phyloP scores from a whole-genome alignment of 2,113 vertebrate species.

The Amphilophus citrinellus region DNA sequence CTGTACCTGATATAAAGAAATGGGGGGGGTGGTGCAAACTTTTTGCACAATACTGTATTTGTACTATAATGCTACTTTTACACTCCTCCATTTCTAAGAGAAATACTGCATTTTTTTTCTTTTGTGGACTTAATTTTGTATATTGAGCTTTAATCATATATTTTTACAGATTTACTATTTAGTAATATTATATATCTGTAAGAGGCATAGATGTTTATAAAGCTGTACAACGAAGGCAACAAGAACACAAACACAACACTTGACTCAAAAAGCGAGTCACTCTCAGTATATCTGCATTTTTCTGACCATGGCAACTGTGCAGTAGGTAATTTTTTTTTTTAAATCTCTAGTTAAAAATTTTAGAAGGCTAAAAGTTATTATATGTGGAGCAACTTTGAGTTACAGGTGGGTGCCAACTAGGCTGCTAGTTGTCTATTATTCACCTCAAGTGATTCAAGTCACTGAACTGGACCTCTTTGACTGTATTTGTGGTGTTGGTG shows the following conservation, averaged over 20 bases:
- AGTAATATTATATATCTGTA: neutral
- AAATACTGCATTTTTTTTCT: neutral
- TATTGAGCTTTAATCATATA: neutral
- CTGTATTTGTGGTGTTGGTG: neutral
- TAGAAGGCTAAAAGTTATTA: neutral
- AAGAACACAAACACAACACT: no score
- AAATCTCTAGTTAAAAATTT: neutral
- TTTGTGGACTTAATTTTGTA: neutral
- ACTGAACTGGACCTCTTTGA: neutral
- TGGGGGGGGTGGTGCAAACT: neutral
- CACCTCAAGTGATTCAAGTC: neutral
- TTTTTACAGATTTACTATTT: neutral
- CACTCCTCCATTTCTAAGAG: neutral
- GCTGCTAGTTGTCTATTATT: no score
- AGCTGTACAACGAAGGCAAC: neutral
- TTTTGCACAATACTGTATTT: neutral
- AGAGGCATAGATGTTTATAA: neutral
- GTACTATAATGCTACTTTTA: neutral
- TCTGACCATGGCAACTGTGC: neutral
- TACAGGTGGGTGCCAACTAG: neutral
- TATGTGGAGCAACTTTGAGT: neutral
- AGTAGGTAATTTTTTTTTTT: accelerated
- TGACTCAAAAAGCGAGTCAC: no score
- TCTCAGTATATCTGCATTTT: neutral
- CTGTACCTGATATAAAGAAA: neutral